Base-by-base conservation (phyloP, 2,113 vertebrate species). In the Poeciliopsis turrubarensis region DNA sequence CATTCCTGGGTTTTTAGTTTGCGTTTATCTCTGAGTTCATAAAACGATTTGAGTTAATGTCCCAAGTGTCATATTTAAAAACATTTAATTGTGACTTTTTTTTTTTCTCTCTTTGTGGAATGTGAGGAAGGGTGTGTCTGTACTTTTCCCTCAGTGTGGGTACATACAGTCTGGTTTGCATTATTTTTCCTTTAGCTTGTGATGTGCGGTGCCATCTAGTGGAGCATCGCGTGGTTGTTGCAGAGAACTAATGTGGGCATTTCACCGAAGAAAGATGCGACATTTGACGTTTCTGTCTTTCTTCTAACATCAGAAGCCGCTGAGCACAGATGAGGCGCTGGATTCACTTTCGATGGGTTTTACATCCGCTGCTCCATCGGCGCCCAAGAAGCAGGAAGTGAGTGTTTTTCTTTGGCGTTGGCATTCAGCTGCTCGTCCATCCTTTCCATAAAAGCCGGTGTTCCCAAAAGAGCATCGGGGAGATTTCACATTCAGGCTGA, bases 321-420 rank as follows among this genome's bases (percentile, higher is more conserved):
- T 94, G 66, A 94, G 89, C 81, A 85, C 86, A 60, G 89, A 92
- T 0, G 89, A 94, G 0, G 94, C 94, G 8, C 65, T 95, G 89
- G 92, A 93, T 4, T 79, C 87, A 4, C 94, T 95, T 13, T 90
- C 92, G 15, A 11, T 32, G 22, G 93, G 90, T 41, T 95, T 95
- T 75, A 76, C 75, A 5, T 84, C 92, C 13, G 14, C 83, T 41
- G 70, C 17, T 70, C 73, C 87, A 26, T 51, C 89, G 34, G 73
- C 32, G 51, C 65, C 80, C 30, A 86, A 80, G 34, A 78, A 87
- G 57, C 68, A 83, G 65, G 70, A 93, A 86, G 93, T 95, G 65
- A 86, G 13, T 75, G 13, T 61, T 77, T 51, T 51, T 22, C 6
- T 51, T 54, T 54, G 8, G 25, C 25, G 39, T 37, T 68, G 60